These are phyloP conservation scores for Bhutanitis thaidina DNA, from an alignment of 2,888 invertebrate genomes.

Conservation along the genomic window DNA sequence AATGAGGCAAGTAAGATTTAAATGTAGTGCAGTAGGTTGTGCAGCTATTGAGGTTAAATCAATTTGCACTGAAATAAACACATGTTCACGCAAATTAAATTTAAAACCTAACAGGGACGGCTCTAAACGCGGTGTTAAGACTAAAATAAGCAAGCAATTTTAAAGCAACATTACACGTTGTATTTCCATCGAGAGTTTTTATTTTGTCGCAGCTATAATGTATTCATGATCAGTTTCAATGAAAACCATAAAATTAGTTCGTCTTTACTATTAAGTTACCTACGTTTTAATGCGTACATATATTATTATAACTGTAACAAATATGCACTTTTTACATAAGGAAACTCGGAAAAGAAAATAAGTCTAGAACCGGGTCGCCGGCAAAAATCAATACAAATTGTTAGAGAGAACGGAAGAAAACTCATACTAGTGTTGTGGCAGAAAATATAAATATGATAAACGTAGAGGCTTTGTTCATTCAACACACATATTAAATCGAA, in stretches of 20 bases:
- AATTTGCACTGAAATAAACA: constrained; percentile 10
- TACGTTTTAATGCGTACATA: no score
- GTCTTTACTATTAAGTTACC: no score
- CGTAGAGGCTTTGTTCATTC: constrained; percentile 12
- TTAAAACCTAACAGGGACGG: constrained; percentile 2
- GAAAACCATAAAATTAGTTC: no score
- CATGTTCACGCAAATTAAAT: constrained; percentile 13
- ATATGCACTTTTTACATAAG: no score
- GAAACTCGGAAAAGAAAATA: no score
- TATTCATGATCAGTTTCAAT: no score
- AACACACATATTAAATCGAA: constrained; percentile 9
- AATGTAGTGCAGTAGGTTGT: neutral
- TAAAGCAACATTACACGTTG: no score
- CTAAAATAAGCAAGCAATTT: no score
- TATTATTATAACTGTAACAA: no score
- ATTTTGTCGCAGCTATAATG: no score
- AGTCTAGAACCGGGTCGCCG: constrained; percentile 37
- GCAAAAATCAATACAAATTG: constrained; percentile 66
- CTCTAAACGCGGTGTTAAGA: neutral
- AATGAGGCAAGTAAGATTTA: no score
- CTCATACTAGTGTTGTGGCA: neutral
- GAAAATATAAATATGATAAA: neutral
- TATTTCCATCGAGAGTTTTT: no score
- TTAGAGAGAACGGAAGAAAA: constrained; percentile 29
- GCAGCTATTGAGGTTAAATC: constrained; percentile 16